A percentile compares a stretch with the other conserved stretches of the same genome.
Evolutionary conservation across 2,113 vertebrate species (phyloP).

Genomic region (Crotalus viridis): DNA sequence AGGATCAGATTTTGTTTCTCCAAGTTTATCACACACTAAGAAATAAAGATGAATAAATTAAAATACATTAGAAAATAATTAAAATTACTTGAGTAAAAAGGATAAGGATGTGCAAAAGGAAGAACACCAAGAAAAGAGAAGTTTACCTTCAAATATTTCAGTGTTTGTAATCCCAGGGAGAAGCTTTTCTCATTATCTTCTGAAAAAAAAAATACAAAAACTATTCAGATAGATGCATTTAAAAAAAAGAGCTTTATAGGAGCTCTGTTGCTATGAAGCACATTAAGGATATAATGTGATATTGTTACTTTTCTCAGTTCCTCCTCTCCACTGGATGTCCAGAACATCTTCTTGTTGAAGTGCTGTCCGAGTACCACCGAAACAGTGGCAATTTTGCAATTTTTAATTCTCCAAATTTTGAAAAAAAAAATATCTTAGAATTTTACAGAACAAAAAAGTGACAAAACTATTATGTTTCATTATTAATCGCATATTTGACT

Average conservation of each 20-base stretch:
- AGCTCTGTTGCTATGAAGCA: neutral
- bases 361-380: neutral
- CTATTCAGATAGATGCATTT: neutral
- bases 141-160: constrained; percentile 84
- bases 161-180: constrained; percentile 81
- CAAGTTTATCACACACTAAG: constrained; percentile 85
- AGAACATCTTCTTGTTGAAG: neutral
- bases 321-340: neutral
- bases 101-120: neutral
- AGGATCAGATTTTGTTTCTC: constrained; percentile 82
- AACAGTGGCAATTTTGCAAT: neutral
- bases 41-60: constrained; percentile 37
- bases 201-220: constrained; percentile 47
- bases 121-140: neutral
- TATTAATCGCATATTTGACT: neutral
- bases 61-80: neutral
- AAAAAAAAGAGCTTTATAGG: neutral
- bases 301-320: neutral
- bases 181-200: constrained; percentile 77
- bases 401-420: neutral
- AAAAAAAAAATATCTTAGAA: neutral
- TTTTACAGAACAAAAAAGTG: neutral
- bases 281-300: neutral
- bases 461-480: neutral
- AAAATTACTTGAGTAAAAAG: neutral